Conservation (phyloP, 2,113 vertebrate species). For the Callaeas wilsoni region DNA sequence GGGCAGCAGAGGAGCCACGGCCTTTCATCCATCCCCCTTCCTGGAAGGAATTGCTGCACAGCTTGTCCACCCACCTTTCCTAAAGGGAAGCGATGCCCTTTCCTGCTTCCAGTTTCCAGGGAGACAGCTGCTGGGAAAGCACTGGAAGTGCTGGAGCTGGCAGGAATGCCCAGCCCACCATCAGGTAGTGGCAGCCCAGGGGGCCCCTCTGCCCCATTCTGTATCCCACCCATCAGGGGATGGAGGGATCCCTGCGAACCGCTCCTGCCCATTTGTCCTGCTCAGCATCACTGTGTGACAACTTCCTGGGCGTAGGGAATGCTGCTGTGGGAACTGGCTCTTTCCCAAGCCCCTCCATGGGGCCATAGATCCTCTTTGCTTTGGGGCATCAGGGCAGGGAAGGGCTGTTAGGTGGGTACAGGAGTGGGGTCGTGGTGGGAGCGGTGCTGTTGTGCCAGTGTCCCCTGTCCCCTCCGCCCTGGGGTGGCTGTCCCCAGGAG, state of each 20-base stretch:
- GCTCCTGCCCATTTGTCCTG: not conserved
- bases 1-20: not conserved
- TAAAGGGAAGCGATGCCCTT: not conserved
- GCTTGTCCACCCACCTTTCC: not conserved
- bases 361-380: not conserved
- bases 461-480: not conserved
- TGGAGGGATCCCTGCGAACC: not conserved
- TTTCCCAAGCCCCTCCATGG: not conserved
- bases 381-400: not conserved
- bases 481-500: not conserved
- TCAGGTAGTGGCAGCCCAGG: not conserved
- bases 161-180: not conserved
- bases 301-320: not conserved
- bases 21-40: not conserved
- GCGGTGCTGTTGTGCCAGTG: not conserved
- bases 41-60: not conserved
- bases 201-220: not conserved
- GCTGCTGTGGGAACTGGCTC: not conserved
- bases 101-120: slow-evolving; percentile 27
- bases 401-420: not conserved
- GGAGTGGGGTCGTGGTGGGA: fast-evolving
- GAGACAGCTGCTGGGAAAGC: not conserved
- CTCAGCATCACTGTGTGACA: not conserved
- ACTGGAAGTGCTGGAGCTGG: not conserved
- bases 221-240: not conserved